These are phyloP conservation scores for Luperina nickerlii DNA, from an alignment of 2,888 invertebrate genomes.

Conservation along the genomic window DNA sequence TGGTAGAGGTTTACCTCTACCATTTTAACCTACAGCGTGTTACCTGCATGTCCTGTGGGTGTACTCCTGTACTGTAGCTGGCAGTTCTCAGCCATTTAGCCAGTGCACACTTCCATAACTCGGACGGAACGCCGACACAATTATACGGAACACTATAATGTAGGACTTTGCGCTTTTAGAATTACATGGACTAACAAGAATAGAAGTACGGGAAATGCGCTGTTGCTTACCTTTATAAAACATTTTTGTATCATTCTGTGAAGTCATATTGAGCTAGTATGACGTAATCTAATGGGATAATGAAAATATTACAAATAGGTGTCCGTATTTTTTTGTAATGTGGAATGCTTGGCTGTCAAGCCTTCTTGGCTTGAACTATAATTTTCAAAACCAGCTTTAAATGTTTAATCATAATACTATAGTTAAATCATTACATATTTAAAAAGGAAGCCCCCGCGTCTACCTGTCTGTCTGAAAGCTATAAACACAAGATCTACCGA, in stretches of 20 bases:
- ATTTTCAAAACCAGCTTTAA: neutral
- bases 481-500: neutral
- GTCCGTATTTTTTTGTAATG: neutral
- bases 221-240: neutral
- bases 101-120: slow-evolving; percentile 64
- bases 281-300: neutral
- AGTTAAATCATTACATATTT: no score
- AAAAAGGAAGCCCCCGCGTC: no score
- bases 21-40: slow-evolving; percentile 42
- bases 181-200: slow-evolving; percentile 21
- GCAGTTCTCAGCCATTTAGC: slow-evolving; percentile 70
- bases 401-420: neutral
- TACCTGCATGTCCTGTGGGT: slow-evolving; percentile 67
- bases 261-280: neutral
- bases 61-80: slow-evolving; percentile 69
- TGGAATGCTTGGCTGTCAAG: neutral
- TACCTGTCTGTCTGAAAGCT: no score
- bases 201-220: neutral
- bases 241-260: neutral
- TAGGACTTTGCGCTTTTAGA: slow-evolving; percentile 39
- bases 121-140: slow-evolving; percentile 40
- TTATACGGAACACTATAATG: slow-evolving; percentile 48
- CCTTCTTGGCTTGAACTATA: neutral
- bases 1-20: slow-evolving; percentile 27
- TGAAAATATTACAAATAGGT: neutral